A percentile compares a stretch with the other conserved stretches of the same genome.
Evolutionary conservation across 2,888 invertebrate genomes (phyloP).

Genomic region (Escarpia spicata): DNA sequence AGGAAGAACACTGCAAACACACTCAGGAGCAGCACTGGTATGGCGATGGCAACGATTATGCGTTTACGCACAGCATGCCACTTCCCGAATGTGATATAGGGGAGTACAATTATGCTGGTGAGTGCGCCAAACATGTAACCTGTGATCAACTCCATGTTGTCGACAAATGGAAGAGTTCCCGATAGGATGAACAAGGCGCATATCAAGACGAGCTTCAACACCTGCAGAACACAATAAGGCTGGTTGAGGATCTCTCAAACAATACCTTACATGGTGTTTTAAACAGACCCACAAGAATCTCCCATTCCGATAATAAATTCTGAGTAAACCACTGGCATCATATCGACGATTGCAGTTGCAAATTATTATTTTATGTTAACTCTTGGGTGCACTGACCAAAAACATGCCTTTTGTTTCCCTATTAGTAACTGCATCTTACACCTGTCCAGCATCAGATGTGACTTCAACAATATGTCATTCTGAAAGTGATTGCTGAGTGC

Average conservation of each 20-base stretch:
- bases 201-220: slow-evolving; percentile 14
- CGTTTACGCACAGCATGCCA: slow-evolving; percentile 24
- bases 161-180: slow-evolving; percentile 24
- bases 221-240: not conserved
- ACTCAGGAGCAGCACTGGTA: not conserved
- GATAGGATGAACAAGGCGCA: slow-evolving; percentile 3
- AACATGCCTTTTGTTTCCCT: no score
- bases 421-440: no score
- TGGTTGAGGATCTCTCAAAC: not conserved
- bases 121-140: slow-evolving; percentile 21
- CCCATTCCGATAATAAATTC: not conserved
- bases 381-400: no score
- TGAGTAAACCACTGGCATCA: no score
- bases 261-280: not conserved
- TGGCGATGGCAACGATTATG: not conserved
- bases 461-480: no score
- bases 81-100: slow-evolving; percentile 26
- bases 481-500: no score
- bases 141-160: slow-evolving; percentile 22
- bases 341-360: no score
- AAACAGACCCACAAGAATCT: not conserved
- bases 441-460: no score
- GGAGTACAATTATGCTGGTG: slow-evolving; percentile 19
- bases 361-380: no score
- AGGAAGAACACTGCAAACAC: slow-evolving; percentile 23